Evolutionary conservation across 2,113 vertebrate genomes (phyloP).

Genomic region (Raja brachyura): DNA sequence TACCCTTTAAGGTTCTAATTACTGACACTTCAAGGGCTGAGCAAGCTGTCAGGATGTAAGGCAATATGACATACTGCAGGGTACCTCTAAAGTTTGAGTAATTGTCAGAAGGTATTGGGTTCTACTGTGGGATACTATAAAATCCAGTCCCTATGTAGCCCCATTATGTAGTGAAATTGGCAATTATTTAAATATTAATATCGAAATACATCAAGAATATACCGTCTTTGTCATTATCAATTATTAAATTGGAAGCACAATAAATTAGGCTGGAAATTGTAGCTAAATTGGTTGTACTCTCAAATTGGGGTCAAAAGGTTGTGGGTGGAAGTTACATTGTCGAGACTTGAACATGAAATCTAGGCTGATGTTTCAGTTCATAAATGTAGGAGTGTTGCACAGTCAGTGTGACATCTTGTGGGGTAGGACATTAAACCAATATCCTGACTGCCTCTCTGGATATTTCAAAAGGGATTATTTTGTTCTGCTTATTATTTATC

Average conservation of each 20-base stretch:
- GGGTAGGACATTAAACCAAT: no score
- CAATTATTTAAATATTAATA: background rate
- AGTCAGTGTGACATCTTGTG: no score
- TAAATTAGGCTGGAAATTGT: background rate
- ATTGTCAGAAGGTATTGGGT: background rate
- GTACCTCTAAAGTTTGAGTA: background rate
- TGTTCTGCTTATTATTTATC: no score
- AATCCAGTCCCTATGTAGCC: background rate
- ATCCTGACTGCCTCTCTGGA: no score
- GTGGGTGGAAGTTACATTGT: no score
- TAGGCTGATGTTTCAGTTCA: no score
- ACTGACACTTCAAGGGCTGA: background rate
- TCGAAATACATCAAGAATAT: background rate
- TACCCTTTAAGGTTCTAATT: constrained; percentile 16
- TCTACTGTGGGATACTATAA: background rate
- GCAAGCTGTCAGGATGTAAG: background rate
- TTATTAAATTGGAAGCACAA: background rate
- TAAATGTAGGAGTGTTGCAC: no score
- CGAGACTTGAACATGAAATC: no score
- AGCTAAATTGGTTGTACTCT: no score
- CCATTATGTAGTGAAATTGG: background rate
- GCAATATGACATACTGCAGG: background rate
- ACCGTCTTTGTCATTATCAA: background rate
- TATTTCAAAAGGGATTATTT: no score
- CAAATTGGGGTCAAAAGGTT: no score